Evolutionary conservation across 2,888 invertebrate genomes (phyloP).

Genomic region (Lysandra coridon): DNA sequence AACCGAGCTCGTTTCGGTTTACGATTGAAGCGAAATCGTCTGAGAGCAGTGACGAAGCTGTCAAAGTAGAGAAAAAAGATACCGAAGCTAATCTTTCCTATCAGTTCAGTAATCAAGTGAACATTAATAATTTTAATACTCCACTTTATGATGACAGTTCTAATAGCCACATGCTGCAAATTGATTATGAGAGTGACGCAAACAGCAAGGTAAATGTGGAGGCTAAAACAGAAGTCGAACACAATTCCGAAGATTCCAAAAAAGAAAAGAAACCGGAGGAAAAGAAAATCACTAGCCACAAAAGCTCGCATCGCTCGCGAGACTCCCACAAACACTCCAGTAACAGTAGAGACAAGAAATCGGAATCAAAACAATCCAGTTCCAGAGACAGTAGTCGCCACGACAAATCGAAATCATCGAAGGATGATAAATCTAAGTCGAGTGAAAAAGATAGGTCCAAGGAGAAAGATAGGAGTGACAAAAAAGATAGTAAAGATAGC

Average conservation of each 20-base stretch:
- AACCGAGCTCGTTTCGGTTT: conserved; percentile 66
- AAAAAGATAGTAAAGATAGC: conserved; percentile 64
- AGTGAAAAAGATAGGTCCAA: conserved; percentile 61
- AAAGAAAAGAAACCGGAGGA: conserved; percentile 64
- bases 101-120: conserved; percentile 67
- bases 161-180: conserved; percentile 68
- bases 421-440: conserved; percentile 67
- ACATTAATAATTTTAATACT: conserved; percentile 65
- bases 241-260: conserved; percentile 59
- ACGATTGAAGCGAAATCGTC: conserved; percentile 64
- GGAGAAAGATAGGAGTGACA: conserved; percentile 62
- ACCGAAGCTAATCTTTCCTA: conserved; percentile 56
- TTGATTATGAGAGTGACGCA: conserved; percentile 74
- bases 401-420: conserved; percentile 60
- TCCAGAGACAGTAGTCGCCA: conserved; percentile 64
- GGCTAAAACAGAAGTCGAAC: conserved; percentile 59
- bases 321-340: conserved; percentile 68
- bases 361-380: conserved; percentile 64
- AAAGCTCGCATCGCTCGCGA: conserved; percentile 66
- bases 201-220: conserved; percentile 71
- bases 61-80: conserved; percentile 58
- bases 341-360: conserved; percentile 66
- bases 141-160: conserved; percentile 72
- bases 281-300: conserved; percentile 57
- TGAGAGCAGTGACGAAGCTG: conserved; percentile 53